Conservation (phyloP, 2,888 invertebrate genomes). For the Caenorhabditis uteleia region DNA sequence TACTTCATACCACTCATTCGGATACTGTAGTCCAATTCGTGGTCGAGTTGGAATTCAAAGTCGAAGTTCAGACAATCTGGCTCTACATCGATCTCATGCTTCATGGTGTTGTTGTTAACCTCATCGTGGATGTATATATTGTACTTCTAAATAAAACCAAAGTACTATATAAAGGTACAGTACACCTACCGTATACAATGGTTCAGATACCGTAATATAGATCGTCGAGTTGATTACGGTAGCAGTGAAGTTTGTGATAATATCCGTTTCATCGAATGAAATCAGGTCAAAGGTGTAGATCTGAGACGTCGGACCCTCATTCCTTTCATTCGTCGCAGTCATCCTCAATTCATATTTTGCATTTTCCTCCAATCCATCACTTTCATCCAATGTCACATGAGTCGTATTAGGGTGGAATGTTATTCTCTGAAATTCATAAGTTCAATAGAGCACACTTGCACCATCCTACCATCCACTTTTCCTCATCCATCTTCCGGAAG, state of each 20-base stretch:
- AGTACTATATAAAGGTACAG: neutral
- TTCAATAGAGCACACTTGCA: neutral
- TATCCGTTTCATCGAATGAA: constrained; percentile 27
- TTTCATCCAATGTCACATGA: constrained; percentile 8
- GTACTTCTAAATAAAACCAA: constrained; percentile 22
- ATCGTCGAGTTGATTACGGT: constrained; percentile 27
- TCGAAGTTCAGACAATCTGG: constrained; percentile 12
- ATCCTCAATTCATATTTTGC: constrained; percentile 34
- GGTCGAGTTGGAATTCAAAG: constrained; percentile 32
- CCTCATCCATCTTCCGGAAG: constrained; percentile 2
- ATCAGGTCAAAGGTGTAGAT: constrained; percentile 30
- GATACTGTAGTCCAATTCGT: constrained; percentile 20
- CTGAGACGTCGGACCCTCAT: constrained; percentile 31
- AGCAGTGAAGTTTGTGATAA: constrained; percentile 27
- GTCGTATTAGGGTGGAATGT: neutral
- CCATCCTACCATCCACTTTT: neutral
- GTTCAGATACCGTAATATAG: constrained; percentile 19
- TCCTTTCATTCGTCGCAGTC: constrained; percentile 36
- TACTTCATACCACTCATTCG: constrained; percentile 28
- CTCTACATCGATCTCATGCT: constrained; percentile 30
- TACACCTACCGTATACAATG: constrained; percentile 19
- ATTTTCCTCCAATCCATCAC: constrained; percentile 29
- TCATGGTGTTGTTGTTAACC: constrained; percentile 18
- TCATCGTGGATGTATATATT: constrained; percentile 28
- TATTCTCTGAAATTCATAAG: constrained; percentile 6